These are phyloP conservation scores for Drosophila setifemur DNA, from an alignment of 1,140 invertebrate species.

Conservation along the genomic window DNA sequence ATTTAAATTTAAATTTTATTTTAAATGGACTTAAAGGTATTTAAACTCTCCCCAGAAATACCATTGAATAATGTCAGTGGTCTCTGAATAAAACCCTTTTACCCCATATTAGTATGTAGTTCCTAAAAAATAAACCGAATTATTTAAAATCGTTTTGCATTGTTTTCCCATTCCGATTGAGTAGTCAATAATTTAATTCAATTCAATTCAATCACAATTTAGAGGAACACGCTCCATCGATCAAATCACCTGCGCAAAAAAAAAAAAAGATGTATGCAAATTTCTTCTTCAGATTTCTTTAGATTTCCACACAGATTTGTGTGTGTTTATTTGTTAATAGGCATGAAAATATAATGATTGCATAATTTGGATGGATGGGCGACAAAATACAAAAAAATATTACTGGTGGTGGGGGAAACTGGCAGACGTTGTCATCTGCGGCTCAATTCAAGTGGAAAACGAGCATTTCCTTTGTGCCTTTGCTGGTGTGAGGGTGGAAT, in stretches of 20 bases:
- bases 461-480: conserved; percentile 34
- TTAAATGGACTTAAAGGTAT: too few relatives aligned
- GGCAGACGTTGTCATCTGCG: conserved; percentile 38
- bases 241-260: conserved; percentile 63
- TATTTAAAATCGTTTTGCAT: background rate
- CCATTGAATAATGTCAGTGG: too few relatives aligned
- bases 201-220: background rate
- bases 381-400: background rate
- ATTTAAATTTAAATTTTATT: too few relatives aligned
- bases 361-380: conserved; percentile 30
- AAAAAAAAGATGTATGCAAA: conserved; percentile 66
- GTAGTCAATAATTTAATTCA: conserved; percentile 16
- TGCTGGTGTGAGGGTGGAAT: background rate
- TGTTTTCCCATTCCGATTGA: conserved; percentile 17
- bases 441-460: conserved; percentile 69
- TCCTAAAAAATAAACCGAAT: too few relatives aligned
- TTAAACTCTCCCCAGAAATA: too few relatives aligned
- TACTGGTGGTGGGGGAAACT: background rate
- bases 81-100: too few relatives aligned
- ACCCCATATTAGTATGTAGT: too few relatives aligned
- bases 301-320: conserved; percentile 13
- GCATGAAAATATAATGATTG: conserved; percentile 74
- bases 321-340: conserved; percentile 60
- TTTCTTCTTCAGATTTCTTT: too few relatives aligned
- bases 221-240: conserved; percentile 41